These are phyloP conservation scores for Conchocele bisecta DNA, from an alignment of 2,888 invertebrate genomes.

Conservation along the genomic window DNA sequence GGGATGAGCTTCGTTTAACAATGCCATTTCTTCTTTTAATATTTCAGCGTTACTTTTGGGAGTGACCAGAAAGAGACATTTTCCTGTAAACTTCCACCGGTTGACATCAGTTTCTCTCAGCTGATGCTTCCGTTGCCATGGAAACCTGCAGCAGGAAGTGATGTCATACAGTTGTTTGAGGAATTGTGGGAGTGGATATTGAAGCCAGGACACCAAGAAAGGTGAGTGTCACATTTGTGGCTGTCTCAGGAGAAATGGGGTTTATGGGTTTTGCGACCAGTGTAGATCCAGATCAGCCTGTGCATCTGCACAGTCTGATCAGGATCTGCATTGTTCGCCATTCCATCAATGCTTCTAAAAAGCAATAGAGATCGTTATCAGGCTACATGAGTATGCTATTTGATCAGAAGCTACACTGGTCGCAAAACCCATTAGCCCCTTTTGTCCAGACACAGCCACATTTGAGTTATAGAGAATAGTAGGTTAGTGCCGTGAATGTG, in stretches of 20 bases:
- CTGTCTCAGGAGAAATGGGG: not conserved
- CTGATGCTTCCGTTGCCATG: slow-evolving; percentile 55
- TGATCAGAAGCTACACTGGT: too few species aligned
- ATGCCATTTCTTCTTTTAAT: not conserved
- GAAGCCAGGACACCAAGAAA: slow-evolving; percentile 1
- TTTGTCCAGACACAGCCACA: too few species aligned
- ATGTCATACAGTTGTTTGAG: slow-evolving; percentile 11
- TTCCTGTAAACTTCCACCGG: slow-evolving; percentile 46
- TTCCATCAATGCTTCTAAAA: too few species aligned
- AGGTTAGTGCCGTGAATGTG: too few species aligned
- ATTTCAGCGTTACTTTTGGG: slow-evolving; percentile 59
- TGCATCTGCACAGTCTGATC: too few species aligned
- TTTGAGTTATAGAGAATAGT: too few species aligned
- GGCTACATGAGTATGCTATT: too few species aligned
- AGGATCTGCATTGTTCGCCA: too few species aligned
- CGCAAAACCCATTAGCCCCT: too few species aligned
- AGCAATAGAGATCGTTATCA: too few species aligned
- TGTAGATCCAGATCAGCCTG: too few species aligned
- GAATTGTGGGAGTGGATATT: slow-evolving; percentile 34
- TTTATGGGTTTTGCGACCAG: not conserved
- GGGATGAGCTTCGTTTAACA: not conserved
- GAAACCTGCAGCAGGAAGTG: slow-evolving; percentile 17
- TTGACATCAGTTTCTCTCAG: slow-evolving; percentile 48
- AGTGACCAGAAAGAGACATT: slow-evolving; percentile 57
- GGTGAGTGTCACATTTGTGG: not conserved